phyloP scores from a whole-genome alignment of 2,888 invertebrate species.

The Protodeltote pygarga region DNA sequence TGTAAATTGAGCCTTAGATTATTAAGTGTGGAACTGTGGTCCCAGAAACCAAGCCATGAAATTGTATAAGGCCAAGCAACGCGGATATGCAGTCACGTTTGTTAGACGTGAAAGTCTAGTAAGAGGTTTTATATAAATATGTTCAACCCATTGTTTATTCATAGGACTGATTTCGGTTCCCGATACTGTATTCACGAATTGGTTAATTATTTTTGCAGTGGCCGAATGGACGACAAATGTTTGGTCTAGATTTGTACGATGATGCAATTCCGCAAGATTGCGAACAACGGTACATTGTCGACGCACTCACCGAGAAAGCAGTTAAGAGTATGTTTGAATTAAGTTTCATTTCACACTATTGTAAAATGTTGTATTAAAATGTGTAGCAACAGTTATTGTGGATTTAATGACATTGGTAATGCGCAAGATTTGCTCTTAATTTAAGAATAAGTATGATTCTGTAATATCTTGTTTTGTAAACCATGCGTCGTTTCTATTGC shows the following conservation, averaged over 20 bases:
- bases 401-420: slow-evolving; percentile 27
- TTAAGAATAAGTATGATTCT: slow-evolving; percentile 8
- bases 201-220: slow-evolving; percentile 64
- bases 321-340: slow-evolving; percentile 66
- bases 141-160: no score
- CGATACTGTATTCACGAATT: slow-evolving; percentile 9
- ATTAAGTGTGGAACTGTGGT: slow-evolving; percentile 41
- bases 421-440: slow-evolving; percentile 33
- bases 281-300: slow-evolving; percentile 76
- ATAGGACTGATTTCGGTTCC: no score
- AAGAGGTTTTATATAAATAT: slow-evolving; percentile 31
- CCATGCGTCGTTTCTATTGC: slow-evolving; percentile 2
- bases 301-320: slow-evolving; percentile 77
- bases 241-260: slow-evolving; percentile 76
- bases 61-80: slow-evolving; percentile 42
- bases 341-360: slow-evolving; percentile 23
- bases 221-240: slow-evolving; percentile 71
- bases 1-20: no score
- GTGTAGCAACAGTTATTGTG: slow-evolving; percentile 20
- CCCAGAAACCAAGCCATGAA: slow-evolving; percentile 35
- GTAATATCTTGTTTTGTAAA: slow-evolving; percentile 21
- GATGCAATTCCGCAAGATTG: slow-evolving; percentile 68
- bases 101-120: slow-evolving; percentile 43
- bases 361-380: slow-evolving; percentile 10
- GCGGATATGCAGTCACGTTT: slow-evolving; percentile 43